Conservation (phyloP, 2,888 invertebrate species). For the Allygus modestus region DNA sequence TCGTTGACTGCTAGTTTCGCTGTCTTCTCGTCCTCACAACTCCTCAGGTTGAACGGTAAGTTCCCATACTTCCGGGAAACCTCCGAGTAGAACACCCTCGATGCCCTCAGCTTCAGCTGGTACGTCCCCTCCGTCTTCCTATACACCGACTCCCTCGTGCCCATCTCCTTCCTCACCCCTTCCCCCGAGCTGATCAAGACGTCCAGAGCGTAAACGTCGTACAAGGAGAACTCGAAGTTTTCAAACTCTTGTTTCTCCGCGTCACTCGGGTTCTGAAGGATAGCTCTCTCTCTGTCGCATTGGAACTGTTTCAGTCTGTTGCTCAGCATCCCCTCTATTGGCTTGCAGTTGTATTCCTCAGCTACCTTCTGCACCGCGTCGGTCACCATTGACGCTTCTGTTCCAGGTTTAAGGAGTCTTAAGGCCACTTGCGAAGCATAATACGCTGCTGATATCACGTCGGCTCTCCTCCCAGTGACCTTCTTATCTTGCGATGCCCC, state of each 20-base stretch:
- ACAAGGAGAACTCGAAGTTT: slow-evolving; percentile 95
- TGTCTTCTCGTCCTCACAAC: slow-evolving; percentile 97
- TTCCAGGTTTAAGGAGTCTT: slow-evolving; percentile 93
- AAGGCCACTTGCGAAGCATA: slow-evolving; percentile 97
- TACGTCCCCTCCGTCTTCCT: slow-evolving; percentile 99
- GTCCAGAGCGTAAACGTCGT: slow-evolving; percentile 99
- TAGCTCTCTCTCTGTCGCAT: slow-evolving; percentile 98
- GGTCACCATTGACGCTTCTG: slow-evolving; percentile 93
- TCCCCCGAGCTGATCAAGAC: slow-evolving; percentile 98
- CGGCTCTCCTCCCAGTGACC: slow-evolving; percentile 93
- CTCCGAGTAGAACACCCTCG: slow-evolving; percentile 86
- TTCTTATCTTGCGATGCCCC: slow-evolving; percentile 86
- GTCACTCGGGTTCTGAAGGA: slow-evolving; percentile 98
- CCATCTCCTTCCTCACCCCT: slow-evolving; percentile 94
- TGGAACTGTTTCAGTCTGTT: slow-evolving; percentile 97
- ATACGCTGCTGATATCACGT: slow-evolving; percentile 97
- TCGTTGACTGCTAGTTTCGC: slow-evolving; percentile 98
- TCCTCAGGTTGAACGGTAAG: slow-evolving; percentile 98
- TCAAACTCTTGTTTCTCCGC: slow-evolving; percentile 98
- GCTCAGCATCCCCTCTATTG: slow-evolving; percentile 97
- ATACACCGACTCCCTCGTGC: slow-evolving; percentile 97
- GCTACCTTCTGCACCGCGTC: slow-evolving; percentile 95
- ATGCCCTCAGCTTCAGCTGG: slow-evolving; percentile 97
- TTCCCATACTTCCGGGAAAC: slow-evolving; percentile 94
- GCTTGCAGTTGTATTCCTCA: slow-evolving; percentile 96